phyloP scores from a whole-genome alignment of 2,113 vertebrate genomes.

The Rhinopomastus cyanomelas region DNA sequence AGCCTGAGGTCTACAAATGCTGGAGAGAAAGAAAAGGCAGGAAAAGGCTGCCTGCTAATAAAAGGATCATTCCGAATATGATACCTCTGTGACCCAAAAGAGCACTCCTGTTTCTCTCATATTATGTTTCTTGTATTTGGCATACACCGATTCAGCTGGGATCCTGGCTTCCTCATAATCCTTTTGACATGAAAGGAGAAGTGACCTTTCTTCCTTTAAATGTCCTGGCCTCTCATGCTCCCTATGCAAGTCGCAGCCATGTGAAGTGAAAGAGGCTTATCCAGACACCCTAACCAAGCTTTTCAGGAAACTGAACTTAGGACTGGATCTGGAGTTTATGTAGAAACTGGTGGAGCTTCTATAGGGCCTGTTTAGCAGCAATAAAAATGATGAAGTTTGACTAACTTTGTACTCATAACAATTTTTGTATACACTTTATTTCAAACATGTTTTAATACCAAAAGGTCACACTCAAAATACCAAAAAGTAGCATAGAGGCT shows the following conservation, averaged over 20 bases:
- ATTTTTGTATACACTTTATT: background rate
- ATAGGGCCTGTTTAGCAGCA: background rate
- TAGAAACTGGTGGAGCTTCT: background rate
- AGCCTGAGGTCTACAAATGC: constrained; percentile 10
- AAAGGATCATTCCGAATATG: constrained; percentile 41
- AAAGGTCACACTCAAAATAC: background rate
- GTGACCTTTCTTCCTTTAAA: constrained; percentile 2
- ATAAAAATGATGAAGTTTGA: background rate
- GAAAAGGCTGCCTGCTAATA: constrained; percentile 30
- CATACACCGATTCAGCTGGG: background rate
- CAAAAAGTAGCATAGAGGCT: background rate
- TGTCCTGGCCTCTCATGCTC: background rate
- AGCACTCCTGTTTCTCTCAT: constrained; percentile 43
- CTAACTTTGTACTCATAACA: background rate
- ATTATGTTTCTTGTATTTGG: constrained; percentile 47
- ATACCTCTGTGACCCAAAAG: constrained; percentile 37
- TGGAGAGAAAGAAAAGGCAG: constrained; percentile 15
- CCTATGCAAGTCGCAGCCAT: background rate
- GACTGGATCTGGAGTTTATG: background rate
- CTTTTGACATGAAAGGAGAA: background rate
- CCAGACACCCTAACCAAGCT: background rate
- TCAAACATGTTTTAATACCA: background rate
- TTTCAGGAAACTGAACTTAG: background rate
- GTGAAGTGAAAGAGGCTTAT: background rate
- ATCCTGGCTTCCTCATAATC: background rate